phyloP scores from a whole-genome alignment of 2,113 vertebrate genomes.

The Gambusia holbrooki region DNA sequence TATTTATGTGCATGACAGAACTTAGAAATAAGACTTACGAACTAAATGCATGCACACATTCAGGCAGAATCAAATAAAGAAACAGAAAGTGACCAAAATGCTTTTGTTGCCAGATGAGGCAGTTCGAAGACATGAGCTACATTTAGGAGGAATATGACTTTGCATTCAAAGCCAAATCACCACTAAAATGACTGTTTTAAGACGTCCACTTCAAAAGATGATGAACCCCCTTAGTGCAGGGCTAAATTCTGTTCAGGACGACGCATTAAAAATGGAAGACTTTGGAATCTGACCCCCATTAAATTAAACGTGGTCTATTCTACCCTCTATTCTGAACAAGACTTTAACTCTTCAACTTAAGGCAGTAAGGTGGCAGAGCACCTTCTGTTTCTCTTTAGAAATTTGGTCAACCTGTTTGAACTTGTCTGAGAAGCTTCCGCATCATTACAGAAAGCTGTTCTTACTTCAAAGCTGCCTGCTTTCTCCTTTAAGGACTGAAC shows the following conservation, averaged over 20 bases:
- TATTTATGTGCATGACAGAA: conserved; percentile 24
- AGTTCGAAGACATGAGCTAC: background rate
- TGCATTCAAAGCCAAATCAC: background rate
- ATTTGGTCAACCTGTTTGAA: background rate
- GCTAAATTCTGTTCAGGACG: conserved; percentile 38
- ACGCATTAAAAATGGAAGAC: conserved; percentile 65
- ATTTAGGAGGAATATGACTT: background rate
- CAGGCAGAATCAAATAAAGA: background rate
- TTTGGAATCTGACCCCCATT: conserved; percentile 37
- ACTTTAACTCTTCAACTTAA: background rate
- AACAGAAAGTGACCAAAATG: background rate
- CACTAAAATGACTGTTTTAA: conserved; percentile 22
- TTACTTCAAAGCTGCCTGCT: no score
- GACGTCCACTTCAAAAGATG: conserved; percentile 30
- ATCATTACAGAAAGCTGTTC: no score
- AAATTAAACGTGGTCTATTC: conserved; percentile 29
- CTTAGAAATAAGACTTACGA: background rate
- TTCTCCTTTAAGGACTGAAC: background rate
- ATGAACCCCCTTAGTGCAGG: conserved; percentile 35
- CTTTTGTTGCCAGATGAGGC: background rate
- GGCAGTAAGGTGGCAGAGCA: background rate
- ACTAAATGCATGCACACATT: background rate
- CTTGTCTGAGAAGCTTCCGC: no score
- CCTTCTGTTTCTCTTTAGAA: background rate
- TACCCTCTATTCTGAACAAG: background rate